Conservation (phyloP, 2,113 vertebrate species). For the Lepisosteus oculatus region DNA sequence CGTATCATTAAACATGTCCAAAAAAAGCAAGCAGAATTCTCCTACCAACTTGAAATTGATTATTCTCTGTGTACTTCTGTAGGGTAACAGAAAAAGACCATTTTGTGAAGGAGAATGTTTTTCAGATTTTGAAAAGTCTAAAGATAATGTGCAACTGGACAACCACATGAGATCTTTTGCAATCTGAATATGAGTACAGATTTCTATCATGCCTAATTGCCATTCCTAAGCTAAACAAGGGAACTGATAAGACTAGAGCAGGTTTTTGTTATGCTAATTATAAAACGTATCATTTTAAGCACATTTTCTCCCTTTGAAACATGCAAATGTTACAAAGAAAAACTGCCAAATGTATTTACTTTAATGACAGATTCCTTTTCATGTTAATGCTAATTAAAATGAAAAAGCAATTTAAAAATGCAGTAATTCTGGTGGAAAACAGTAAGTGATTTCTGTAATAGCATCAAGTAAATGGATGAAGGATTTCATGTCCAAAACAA, state of each 20-base stretch:
- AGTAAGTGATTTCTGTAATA: constrained; percentile 21
- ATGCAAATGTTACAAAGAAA: constrained; percentile 20
- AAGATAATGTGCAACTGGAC: constrained; percentile 31
- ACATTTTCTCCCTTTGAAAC: constrained; percentile 37
- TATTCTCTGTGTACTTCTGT: too few species aligned
- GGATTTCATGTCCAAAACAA: not conserved
- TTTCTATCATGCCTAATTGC: constrained; percentile 37
- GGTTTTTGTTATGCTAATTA: constrained; percentile 40
- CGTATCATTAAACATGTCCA: too few species aligned
- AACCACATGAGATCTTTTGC: constrained; percentile 26
- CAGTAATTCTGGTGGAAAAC: constrained; percentile 17
- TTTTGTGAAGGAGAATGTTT: not conserved
- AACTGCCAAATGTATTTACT: constrained; percentile 33
- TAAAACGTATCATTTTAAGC: constrained; percentile 26
- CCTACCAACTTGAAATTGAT: too few species aligned
- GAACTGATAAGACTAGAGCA: constrained; percentile 45
- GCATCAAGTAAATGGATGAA: constrained; percentile 24
- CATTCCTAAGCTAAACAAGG: constrained; percentile 38
- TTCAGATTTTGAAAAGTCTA: constrained; percentile 34
- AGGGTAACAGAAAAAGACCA: too few species aligned
- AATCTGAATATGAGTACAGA: constrained; percentile 36
- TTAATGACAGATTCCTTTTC: constrained; percentile 19
- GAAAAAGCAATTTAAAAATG: constrained; percentile 36
- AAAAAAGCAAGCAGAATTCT: too few species aligned
- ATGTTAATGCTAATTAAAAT: constrained; percentile 45